A percentile compares a stretch with the other conserved stretches of the same genome.
Evolutionary conservation across 2,797 vertebrate species (phyloP).

Genomic region (Chloroceryle amazona): DNA sequence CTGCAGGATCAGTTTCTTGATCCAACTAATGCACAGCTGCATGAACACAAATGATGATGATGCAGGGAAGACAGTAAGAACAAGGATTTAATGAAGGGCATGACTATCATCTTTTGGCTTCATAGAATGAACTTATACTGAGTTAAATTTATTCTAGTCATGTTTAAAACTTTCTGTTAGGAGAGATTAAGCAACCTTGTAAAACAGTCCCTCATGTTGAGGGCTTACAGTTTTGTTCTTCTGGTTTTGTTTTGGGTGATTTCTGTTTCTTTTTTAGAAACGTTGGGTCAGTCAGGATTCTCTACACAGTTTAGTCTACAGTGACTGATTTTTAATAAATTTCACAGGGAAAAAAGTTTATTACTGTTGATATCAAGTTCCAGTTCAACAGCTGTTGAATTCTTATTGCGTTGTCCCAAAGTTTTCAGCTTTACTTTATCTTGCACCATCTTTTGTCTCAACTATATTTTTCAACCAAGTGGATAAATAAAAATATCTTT

Average conservation of each 20-base stretch:
- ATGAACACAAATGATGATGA: background rate
- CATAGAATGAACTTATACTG: background rate
- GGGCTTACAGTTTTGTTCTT: background rate
- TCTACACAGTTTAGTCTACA: background rate
- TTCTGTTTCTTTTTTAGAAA: background rate
- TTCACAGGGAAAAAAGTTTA: background rate
- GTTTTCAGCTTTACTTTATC: background rate
- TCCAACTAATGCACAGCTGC: constrained; percentile 14
- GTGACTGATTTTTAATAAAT: background rate
- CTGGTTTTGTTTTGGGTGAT: accelerated
- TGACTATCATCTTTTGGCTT: accelerated
- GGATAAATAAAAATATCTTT: background rate
- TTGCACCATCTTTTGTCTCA: background rate
- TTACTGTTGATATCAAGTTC: background rate
- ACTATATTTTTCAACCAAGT: background rate
- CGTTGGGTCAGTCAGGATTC: background rate
- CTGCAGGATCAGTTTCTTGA: background rate
- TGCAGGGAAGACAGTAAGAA: background rate
- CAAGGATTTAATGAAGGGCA: background rate
- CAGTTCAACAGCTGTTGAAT: background rate
- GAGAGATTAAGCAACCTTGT: background rate
- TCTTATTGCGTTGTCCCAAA: background rate
- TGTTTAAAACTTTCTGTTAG: background rate
- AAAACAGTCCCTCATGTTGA: background rate
- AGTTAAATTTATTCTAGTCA: background rate